Base-by-base conservation (phyloP, 2,113 vertebrate genomes). In the Vanacampus margaritifer region DNA sequence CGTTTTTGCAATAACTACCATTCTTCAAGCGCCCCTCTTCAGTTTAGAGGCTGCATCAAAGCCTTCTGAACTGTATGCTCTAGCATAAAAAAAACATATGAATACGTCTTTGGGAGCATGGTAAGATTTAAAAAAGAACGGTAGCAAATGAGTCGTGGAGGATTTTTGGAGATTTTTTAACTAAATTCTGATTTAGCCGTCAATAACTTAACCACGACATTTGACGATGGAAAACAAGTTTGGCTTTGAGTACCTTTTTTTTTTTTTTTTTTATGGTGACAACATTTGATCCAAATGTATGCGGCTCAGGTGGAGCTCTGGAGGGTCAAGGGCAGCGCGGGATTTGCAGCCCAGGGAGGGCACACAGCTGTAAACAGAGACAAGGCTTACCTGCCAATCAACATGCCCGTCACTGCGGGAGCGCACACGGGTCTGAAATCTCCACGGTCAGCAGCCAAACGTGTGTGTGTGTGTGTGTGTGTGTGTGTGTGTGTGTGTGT, bases 381-480 rank as follows among this genome's bases (percentile, higher is more conserved):
- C 74, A 75, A 77, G 81, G 82, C 88, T 79, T 82, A 83, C 82
- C 85, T 91, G 91, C 80, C 92, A 92, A 88, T 91, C 91, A 89
- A n/a, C 75, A 21, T 5, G 78, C 71, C 69, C 76, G 80, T 89
- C 57, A 68, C 80, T 81, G 81, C 81, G 86, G 80, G 79, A 79
- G 65, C 59, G 67, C 84, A 83, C 87, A 87, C 71, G 66, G 79
- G 89, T 85, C 84, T 81, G 77, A 84, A 90, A 86, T 82, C 75
- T 86, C 80, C 88, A 86, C 87, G 89, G 85, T 93, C 91, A 92
- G 90, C 89, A 90, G 80, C 81, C 83, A 89, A 89, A 89, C 86
- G 88, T 78, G 77, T 39, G 35, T 39, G 69, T 64, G 74, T 64
- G 19, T 51, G 59, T 76, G 54, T 71, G 53, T 51, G 60, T 71